phyloP scores from a whole-genome alignment of 2,797 vertebrate genomes.

The Sternotherus odoratus region DNA sequence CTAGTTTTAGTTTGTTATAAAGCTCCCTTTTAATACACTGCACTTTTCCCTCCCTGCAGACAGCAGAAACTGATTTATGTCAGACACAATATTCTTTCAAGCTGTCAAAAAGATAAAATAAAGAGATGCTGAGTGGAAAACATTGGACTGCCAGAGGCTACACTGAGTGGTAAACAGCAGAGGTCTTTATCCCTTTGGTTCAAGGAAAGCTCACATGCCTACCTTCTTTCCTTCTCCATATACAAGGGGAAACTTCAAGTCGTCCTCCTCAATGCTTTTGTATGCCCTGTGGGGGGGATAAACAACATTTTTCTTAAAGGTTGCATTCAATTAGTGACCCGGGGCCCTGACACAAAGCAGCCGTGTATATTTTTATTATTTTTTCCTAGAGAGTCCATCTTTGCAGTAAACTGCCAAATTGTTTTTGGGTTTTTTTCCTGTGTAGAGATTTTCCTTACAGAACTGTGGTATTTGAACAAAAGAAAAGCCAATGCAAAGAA shows the following conservation, averaged over 20 bases:
- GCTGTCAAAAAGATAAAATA: conserved; percentile 67
- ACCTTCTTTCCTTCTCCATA: conserved; percentile 99
- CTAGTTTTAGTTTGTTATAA: background rate
- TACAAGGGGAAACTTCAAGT: conserved; percentile 98
- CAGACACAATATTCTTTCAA: conserved; percentile 55
- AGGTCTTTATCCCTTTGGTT: conserved; percentile 12
- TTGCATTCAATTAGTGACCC: conserved; percentile 71
- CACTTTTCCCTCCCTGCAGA: background rate
- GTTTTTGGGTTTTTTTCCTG: background rate
- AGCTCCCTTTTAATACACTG: conserved; percentile 27
- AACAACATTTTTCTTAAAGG: conserved; percentile 67
- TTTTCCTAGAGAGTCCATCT: conserved; percentile 10
- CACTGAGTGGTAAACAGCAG: conserved; percentile 8
- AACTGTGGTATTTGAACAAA: conserved; percentile 18
- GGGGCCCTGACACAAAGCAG: conserved; percentile 45
- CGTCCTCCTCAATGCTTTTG: conserved; percentile 98
- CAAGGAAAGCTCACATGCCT: conserved; percentile 59
- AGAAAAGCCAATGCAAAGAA: background rate
- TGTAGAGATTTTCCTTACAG: background rate
- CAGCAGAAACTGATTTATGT: conserved; percentile 53
- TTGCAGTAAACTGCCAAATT: background rate
- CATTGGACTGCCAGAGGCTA: conserved; percentile 43
- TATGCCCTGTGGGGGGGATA: conserved; percentile 90
- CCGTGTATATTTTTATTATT: background rate
- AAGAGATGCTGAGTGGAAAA: conserved; percentile 46